Base-by-base conservation (phyloP, 2,113 vertebrate genomes). In the Calyptomena viridis region DNA sequence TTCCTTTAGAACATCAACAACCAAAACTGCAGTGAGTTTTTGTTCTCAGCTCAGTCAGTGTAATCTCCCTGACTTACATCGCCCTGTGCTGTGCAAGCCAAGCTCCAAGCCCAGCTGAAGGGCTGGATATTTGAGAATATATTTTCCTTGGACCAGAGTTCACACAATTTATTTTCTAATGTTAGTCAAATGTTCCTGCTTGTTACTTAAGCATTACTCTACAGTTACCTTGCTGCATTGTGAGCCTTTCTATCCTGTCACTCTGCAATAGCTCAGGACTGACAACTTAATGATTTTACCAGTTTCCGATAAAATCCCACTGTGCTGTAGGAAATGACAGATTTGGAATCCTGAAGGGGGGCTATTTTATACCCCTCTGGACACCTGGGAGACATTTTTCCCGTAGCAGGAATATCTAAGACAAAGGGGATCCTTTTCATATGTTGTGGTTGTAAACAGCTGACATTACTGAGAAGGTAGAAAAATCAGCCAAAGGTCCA, bases 241-340 rank as follows among this genome's bases (percentile, higher is more conserved):
- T 94, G 97, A 97, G 96, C 97, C 82, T 97, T 98, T 98, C 97
- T 97, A 84, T 90, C 92, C 93, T 96, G 95, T 97, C 98, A 98
- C 94, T 98, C 97, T 96, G 96, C 96, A 97, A 97, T 97, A 96
- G 95, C 96, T 98, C 97, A 98, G 96, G 97, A 95, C 95, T 97
- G 97, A 98, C 97, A 98, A 98, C 97, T 98, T 98, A 99, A 99
- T 96, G 97, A 97, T 98, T 99, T 98, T 98, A 98, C 97, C 98
- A 98, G 98, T 96, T 99, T 98, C 97, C 97, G 97, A 97, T 76
- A 97, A 98, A 98, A 98, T 97, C 98, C 98, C 97, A 92, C 92
- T 88, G 91, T 97, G 96, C 92, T 73, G 84, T 97, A 97, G 97
- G 97, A 98, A 98, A 98, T 91, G 95, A 98, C 96, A 98, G 98